Base-by-base conservation (phyloP, 2,888 invertebrate species). In the Dryomyza anilis region DNA sequence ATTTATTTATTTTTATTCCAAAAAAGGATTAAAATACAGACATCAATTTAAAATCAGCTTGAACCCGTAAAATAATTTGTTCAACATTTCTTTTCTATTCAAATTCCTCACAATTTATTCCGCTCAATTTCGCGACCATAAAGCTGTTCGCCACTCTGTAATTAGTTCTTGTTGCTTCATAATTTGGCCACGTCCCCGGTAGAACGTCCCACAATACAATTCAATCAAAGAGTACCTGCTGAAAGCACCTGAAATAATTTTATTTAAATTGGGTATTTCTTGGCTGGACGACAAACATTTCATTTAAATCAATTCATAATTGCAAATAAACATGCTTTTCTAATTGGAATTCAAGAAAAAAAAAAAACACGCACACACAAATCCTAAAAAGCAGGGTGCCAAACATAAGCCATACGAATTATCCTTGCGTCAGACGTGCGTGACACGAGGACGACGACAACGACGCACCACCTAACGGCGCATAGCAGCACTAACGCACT, bases 271-370 rank as follows among this genome's bases (percentile, higher is more conserved):
- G n/a, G n/a, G n/a, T n/a, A n/a, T n/a, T n/a, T n/a, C n/a, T n/a
- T n/a, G n/a, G n/a, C n/a, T n/a, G n/a, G n/a, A n/a, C n/a, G n/a
- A n/a, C n/a, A n/a, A n/a, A n/a, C n/a, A n/a, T n/a, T n/a, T n/a
- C n/a, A n/a, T n/a, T n/a, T n/a, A n/a, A n/a, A n/a, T 77, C 73
- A 74, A 76, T 75, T 75, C 74, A 76, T 77, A 77, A 77, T 76
- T 76, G 55, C 72, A 78, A 76, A 74, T 70, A 77, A 78, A 78
- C 76, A 75, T 72, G 61, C 69, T 67, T 55, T 70, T 73, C 71
- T 68, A 71, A 72, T 73, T 74, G 72, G 68, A 69, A 56, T 46
- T 25, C 7, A 7, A 46, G 43, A 62, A 30, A 5, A 29, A 3
- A 19, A 27, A 36, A 45, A n/a, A n/a, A 57, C 29, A 39, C 8